A percentile compares a stretch with the other conserved stretches of the same genome.
Conservation (phyloP, 1,140 invertebrate species). For the Hycleus cichorii region DNA sequence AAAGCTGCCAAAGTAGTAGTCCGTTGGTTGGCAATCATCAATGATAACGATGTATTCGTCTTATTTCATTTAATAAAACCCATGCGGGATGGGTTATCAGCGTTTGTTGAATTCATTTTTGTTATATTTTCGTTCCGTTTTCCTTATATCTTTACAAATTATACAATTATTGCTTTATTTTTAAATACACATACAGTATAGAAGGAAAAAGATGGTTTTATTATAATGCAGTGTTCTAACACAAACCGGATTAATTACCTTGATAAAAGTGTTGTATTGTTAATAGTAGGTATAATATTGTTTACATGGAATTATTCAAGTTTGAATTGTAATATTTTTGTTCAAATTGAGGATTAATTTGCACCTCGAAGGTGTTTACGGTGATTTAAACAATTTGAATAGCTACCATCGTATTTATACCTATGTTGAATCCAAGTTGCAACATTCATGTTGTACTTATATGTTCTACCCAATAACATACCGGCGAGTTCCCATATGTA, state of each 20-base stretch:
- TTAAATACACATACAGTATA: no score
- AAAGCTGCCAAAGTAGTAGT: slow-evolving; percentile 33
- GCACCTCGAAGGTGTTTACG: slow-evolving; percentile 34
- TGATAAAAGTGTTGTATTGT: no score
- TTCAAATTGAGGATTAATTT: slow-evolving; percentile 31
- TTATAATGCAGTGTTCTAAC: no score
- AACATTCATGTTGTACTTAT: slow-evolving; percentile 6
- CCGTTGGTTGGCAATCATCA: slow-evolving; percentile 30
- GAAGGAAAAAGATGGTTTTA: no score
- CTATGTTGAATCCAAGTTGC: slow-evolving; percentile 2
- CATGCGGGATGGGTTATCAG: slow-evolving; percentile 33
- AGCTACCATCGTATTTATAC: slow-evolving; percentile 3
- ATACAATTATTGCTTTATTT: background rate
- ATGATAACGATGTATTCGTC: slow-evolving; percentile 34
- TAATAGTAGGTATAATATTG: background rate
- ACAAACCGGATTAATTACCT: no score
- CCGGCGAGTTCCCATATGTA: no score
- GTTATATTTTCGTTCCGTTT: background rate
- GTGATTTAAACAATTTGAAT: slow-evolving; percentile 32
- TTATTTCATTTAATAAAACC: slow-evolving; percentile 39
- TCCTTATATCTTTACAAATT: background rate
- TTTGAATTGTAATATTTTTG: slow-evolving; percentile 34
- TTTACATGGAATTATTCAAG: slow-evolving; percentile 31
- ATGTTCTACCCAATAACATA: no score
- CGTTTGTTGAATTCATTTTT: background rate